Percentiles rank a stretch among this genome's conserved stretches.
These are phyloP conservation scores for Deladenus siricidicola DNA, from an alignment of 2,888 invertebrate species.

Conservation along the genomic window DNA sequence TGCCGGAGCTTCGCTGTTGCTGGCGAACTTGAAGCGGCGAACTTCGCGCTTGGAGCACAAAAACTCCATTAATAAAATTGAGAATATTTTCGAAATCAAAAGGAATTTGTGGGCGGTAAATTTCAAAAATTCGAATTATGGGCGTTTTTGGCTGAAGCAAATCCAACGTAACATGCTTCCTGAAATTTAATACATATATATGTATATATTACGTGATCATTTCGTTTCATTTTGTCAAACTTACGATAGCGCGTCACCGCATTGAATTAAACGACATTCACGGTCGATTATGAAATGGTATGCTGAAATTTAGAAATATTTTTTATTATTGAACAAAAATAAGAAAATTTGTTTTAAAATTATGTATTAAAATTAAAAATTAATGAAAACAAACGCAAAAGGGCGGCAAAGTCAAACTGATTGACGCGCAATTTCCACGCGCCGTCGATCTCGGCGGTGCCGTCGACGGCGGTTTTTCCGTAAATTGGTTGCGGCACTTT, in stretches of 20 bases:
- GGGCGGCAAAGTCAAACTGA: slow-evolving; percentile 9
- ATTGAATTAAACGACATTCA: slow-evolving; percentile 48
- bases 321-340: background rate
- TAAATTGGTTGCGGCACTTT: too few relatives aligned
- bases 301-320: slow-evolving; percentile 24
- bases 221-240: background rate
- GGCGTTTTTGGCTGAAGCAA: slow-evolving; percentile 44
- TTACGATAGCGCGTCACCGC: slow-evolving; percentile 46
- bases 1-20: too few relatives aligned
- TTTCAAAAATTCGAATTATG: slow-evolving; percentile 42
- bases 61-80: slow-evolving; percentile 52
- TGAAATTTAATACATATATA: slow-evolving; percentile 16
- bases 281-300: slow-evolving; percentile 50
- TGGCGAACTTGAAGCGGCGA: slow-evolving; percentile 8
- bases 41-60: slow-evolving; percentile 45
- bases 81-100: slow-evolving; percentile 51
- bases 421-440: slow-evolving; percentile 14
- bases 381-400: slow-evolving; percentile 7
- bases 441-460: background rate
- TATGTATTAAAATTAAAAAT: too few relatives aligned
- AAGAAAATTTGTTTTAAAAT: too few relatives aligned
- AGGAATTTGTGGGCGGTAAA: slow-evolving; percentile 51
- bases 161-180: slow-evolving; percentile 43
- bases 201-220: background rate
- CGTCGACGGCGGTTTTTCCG: background rate